A percentile compares a stretch with the other conserved stretches of the same genome.
These are phyloP conservation scores for Lasioglossum albipes DNA, from an alignment of 1,140 invertebrate genomes.

Conservation along the genomic window DNA sequence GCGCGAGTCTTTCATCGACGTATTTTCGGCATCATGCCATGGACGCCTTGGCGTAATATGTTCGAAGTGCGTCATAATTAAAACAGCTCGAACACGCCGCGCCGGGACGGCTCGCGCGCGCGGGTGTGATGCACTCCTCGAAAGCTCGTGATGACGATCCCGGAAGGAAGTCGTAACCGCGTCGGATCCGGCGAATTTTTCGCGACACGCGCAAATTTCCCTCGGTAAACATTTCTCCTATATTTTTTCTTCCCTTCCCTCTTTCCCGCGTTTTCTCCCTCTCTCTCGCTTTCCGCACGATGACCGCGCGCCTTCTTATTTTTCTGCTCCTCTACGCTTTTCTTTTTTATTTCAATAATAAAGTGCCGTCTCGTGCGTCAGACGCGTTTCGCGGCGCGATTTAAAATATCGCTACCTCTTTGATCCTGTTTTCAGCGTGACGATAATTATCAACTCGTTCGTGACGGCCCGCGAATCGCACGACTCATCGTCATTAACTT, in stretches of 20 bases:
- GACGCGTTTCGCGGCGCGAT: constrained; percentile 3
- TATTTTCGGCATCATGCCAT: constrained; percentile 49
- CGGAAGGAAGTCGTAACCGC: constrained; percentile 20
- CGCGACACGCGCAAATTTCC: background rate
- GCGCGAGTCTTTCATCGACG: constrained; percentile 46
- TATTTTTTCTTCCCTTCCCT: too few relatives aligned
- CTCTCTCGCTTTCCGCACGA: too few relatives aligned
- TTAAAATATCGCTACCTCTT: background rate
- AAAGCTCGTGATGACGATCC: constrained; percentile 39
- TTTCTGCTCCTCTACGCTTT: background rate
- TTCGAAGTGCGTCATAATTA: constrained; percentile 55
- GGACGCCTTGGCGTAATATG: constrained; percentile 39
- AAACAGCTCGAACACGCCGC: constrained; percentile 31
- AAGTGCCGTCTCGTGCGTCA: constrained; percentile 7
- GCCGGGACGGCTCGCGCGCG: background rate
- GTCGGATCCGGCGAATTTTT: constrained; percentile 6
- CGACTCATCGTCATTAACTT: constrained; percentile 3
- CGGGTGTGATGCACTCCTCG: constrained; percentile 7
- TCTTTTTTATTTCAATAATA: background rate
- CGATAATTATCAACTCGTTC: constrained; percentile 11
- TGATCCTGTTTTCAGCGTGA: constrained; percentile 3
- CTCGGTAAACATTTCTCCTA: too few relatives aligned
- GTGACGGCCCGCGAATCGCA: background rate
- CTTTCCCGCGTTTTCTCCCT: background rate
- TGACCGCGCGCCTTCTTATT: too few relatives aligned